phyloP scores from a whole-genome alignment of 1,140 invertebrate genomes.

The Lineus longissimus region DNA sequence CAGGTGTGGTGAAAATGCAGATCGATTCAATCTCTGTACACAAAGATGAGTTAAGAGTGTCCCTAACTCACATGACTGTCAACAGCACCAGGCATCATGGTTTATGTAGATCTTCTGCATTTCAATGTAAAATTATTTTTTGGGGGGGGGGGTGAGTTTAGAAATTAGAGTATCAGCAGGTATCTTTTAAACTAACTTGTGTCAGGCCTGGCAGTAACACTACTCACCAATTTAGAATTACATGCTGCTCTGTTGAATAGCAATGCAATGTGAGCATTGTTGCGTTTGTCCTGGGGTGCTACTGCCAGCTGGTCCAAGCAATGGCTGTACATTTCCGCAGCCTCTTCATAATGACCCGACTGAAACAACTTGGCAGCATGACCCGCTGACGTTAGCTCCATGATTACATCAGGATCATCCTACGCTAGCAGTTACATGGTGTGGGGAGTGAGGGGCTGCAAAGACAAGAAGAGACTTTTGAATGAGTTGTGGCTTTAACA shows the following conservation, averaged over 20 bases:
- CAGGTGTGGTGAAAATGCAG: not conserved
- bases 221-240: conserved; percentile 17
- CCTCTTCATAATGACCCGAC: not conserved
- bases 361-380: conserved; percentile 2
- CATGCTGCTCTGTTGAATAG: conserved; percentile 17
- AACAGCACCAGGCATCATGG: too few species aligned
- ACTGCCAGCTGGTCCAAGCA: not conserved
- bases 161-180: too few species aligned
- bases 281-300: not conserved
- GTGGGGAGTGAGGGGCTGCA: too few species aligned
- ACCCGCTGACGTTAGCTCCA: not conserved
- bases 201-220: too few species aligned
- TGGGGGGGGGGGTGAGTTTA: too few species aligned
- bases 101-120: too few species aligned
- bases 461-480: too few species aligned
- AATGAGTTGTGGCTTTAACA: too few species aligned
- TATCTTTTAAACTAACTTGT: too few species aligned
- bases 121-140: too few species aligned
- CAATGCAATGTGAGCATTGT: not conserved
- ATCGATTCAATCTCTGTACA: not conserved
- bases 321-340: not conserved
- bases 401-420: not conserved
- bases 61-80: too few species aligned
- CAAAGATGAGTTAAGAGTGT: not conserved
- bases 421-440: too few species aligned